These are phyloP conservation scores for Antedon bifida DNA, from an alignment of 35 echinoderm and acorn worm genomes.

Conservation along the genomic window DNA sequence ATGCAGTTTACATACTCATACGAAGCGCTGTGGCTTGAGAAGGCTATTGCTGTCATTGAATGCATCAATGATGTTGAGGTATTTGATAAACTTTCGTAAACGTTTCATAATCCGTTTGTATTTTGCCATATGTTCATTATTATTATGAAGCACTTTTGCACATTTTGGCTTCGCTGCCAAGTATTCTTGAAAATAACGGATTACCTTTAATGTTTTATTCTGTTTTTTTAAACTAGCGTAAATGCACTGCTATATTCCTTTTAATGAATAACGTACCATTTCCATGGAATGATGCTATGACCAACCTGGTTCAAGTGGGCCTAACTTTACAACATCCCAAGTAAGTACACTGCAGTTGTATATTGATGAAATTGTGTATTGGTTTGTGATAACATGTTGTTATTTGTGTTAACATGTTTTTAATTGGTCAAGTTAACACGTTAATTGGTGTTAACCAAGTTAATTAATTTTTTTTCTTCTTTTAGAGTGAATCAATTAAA, in stretches of 20 bases:
- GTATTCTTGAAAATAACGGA: no score
- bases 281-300: conserved; percentile 60
- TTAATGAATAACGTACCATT: conserved; percentile 42
- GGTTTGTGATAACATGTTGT: neutral
- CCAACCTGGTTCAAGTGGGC: conserved; percentile 38
- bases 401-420: no score
- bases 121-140: no score
- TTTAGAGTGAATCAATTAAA: conserved; percentile 35
- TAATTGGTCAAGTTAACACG: no score
- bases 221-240: conserved; percentile 14
- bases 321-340: conserved; percentile 56
- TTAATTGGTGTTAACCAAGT: no score
- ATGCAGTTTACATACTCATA: conserved; percentile 20
- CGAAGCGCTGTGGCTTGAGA: conserved; percentile 50
- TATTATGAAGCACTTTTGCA: no score
- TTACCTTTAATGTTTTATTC: no score
- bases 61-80: conserved; percentile 69
- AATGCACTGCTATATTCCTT: conserved; percentile 27
- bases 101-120: no score
- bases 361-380: neutral
- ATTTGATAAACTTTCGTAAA: neutral
- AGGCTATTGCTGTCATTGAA: conserved; percentile 49
- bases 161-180: no score
- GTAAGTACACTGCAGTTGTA: conserved; percentile 31
- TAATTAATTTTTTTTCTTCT: neutral